Evolutionary conservation across 2,113 vertebrate species (phyloP), one percentile per base, ranked within the genome.

Genomic region (Syngnathoides biaculeatus): DNA sequence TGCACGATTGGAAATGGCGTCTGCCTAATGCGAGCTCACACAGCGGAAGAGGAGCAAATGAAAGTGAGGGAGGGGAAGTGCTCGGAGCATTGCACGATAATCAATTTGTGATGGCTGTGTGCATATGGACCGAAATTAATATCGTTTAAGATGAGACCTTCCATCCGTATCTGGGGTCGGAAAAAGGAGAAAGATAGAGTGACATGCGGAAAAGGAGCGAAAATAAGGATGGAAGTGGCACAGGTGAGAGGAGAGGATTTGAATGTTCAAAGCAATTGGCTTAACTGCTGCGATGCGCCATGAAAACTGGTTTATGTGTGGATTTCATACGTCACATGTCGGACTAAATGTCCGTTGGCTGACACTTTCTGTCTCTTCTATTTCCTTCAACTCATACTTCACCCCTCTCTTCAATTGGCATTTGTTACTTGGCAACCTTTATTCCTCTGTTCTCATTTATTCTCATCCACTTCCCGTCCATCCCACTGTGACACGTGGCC

Each of bases 401-500:
- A 9, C 67, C 62, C 12, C 11, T 52, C 19, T 59, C 35, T 65
- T 35, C 42, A 47, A 35, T 47, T 52, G 43, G 30, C 67, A 62
- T 80, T 71, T 74, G 77, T 76, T 78, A 64, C 68, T 78, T 22
- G 40, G 55, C 67, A 75, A 55, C 65, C 19, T 59, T 62, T 71
- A 47, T 17, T 5, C 53, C 63, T 62, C 68, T 71, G 53, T 52
- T 52, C 64, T 73, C 79, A 87, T 88, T 84, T 78, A 83, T 89
- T 84, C 77, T 77, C 78, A 68, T 86, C 80, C 80, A 78, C 72
- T 71, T 70, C 69, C 83, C 86, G 88, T 88, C 85, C 84, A 61
- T 86, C 81, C 82, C 75, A 4, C 69, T 74, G 75, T 83, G 84
- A 89, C 85, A 88, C 77, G 64, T 84, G 81, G 83, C 87, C 86